Base-by-base conservation (phyloP, 2,797 vertebrate genomes). In the Lophius americanus region DNA sequence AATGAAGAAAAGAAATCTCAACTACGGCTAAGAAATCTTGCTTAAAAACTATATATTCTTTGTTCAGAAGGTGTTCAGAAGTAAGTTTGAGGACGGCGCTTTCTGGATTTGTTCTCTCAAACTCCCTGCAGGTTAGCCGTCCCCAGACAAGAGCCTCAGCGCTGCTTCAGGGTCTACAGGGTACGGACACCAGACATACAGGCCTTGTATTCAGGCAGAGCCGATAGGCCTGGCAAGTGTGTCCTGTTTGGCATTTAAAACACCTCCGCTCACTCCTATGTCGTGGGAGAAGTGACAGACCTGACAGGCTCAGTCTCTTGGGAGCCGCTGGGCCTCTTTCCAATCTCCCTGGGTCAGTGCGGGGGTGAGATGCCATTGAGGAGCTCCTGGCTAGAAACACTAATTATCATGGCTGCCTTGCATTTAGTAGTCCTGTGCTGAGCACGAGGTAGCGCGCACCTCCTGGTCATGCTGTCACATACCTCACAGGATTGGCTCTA, bases 161-260 rank as follows among this genome's bases (percentile, higher is more conserved):
- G 81, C 75, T 76, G 88, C 89, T 89, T 85, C 79, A 85, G 86
- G 88, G 76, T 88, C 84, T 79, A 76, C 79, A 85, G 83, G 85
- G 85, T 73, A 73, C 76, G 77, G 77, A 83, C 76, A 82, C 58
- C 71, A 82, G 81, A 77, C 78, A 82, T 87, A 83, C 89, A 89
- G 79, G 70, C 69, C 83, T 85, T 84, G 85, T 85, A 88, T 91
- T 85, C 82, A 86, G 86, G 87, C 89, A 73, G 70, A 77, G 89
- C 87, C 85, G 72, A 89, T 78, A 85, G 90, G 85, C 84, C 84
- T 84, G 86, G 88, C 87, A 84, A 82, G 76, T 84, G 83, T 88
- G 87, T 91, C 83, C 88, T 87, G 89, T 90, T 91, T 91, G 91
- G 90, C 91, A 92, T 92, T 92, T 92, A 90, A 92, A 92, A 90